These are phyloP conservation scores for Cyphomyrus plagiostoma DNA, from an alignment of 2,113 vertebrate species.

Conservation along the genomic window DNA sequence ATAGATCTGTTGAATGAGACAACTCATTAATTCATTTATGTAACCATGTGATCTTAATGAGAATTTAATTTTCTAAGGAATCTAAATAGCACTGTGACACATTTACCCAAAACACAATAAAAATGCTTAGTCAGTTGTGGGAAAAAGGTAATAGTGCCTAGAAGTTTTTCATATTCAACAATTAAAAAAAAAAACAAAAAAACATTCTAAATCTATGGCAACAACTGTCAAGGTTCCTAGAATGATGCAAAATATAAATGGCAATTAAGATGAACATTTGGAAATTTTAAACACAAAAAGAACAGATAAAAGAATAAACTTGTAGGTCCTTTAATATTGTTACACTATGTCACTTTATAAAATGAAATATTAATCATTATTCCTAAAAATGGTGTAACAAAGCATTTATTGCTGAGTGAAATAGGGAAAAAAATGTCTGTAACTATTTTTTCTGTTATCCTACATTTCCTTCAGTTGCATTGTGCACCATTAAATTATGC, in stretches of 20 bases:
- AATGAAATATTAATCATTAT: neutral
- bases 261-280: neutral
- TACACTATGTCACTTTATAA: neutral
- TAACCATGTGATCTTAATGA: neutral
- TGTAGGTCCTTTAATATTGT: neutral
- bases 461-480: neutral
- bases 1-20: neutral
- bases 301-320: neutral
- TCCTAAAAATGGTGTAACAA: neutral
- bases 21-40: neutral
- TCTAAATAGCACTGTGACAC: neutral
- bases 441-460: constrained; percentile 4
- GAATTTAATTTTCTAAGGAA: neutral
- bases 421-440: neutral
- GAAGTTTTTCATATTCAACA: neutral
- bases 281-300: neutral
- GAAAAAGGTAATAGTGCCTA: neutral
- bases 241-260: neutral
- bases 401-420: constrained; percentile 16
- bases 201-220: neutral
- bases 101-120: neutral
- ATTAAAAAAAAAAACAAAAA: neutral
- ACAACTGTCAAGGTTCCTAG: neutral
- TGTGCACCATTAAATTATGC: constrained; percentile 7
- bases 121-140: neutral